Percentiles rank a stretch among this genome's conserved stretches.
Conservation (phyloP, 2,113 vertebrate genomes). For the Lasiurus borealis region DNA sequence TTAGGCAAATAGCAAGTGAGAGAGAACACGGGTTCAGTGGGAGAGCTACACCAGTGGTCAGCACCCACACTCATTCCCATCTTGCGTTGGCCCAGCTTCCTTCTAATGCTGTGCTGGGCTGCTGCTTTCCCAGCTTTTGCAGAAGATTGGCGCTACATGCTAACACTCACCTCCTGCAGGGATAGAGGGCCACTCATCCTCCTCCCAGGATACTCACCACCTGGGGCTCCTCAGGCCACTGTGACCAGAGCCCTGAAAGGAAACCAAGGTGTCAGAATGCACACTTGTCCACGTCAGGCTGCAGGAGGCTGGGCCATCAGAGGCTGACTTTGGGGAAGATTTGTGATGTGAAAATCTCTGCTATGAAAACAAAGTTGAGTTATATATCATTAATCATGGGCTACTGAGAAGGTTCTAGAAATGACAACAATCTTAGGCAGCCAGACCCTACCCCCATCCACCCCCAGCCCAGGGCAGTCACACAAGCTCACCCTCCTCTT, state of each 20-base stretch:
- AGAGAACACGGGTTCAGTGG: not conserved
- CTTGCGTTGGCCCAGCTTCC: rapidly evolving
- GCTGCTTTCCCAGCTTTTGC: not conserved
- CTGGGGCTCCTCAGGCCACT: not conserved
- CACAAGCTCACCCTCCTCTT: not conserved
- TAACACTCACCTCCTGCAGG: not conserved
- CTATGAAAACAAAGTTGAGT: not conserved
- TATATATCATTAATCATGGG: not conserved
- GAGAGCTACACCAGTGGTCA: no score
- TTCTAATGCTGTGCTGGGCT: rapidly evolving
- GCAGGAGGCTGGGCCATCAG: rapidly evolving
- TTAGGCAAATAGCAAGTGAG: not conserved
- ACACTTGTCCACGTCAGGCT: not conserved
- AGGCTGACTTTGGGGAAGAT: not conserved
- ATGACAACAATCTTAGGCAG: not conserved
- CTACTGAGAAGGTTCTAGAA: not conserved
- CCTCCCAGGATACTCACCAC: not conserved
- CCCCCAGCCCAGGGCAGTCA: rapidly evolving
- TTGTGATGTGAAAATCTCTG: not conserved
- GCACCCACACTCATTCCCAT: rapidly evolving
- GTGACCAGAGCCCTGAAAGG: not conserved
- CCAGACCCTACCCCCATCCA: not conserved
- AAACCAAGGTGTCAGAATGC: not conserved
- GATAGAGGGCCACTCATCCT: not conserved
- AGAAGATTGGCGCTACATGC: not conserved